Evolutionary conservation across 2,113 vertebrate species (phyloP), one percentile per base, ranked within the genome.

Genomic region (Pampusana beccarii): DNA sequence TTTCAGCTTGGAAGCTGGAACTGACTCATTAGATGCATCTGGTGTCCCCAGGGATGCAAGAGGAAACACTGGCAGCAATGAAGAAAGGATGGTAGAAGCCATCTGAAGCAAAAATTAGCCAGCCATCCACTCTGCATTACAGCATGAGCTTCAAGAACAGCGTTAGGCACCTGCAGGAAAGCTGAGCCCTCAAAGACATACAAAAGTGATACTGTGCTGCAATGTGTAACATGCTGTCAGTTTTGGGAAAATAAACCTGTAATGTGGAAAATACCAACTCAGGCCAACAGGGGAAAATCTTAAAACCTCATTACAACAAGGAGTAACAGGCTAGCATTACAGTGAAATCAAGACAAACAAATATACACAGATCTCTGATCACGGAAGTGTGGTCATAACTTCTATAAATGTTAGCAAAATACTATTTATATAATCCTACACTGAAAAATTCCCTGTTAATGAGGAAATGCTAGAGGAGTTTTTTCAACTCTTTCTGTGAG

Each of bases 21-120:
- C 75, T 64, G 88, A 94, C 62, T 94, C 84, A 80, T 88, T 86
- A n/a, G 58, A 94, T 90, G 79, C 95, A 96, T 95, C 93, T 96
- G 91, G 72, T 9, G 23, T 97, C 95, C 70, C 90, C 57, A 58
- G 80, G 71, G 94, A 95, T 91, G 85, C 61, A 81, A 85, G 71
- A 67, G 72, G 86, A 96, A 94, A 81, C 80, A 80, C 88, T 96
- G 91, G 85, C 87, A 95, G 89, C 61, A 81, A 46, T 66, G 75
- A 86, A 86, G 67, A 92, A 89, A 90, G 86, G 87, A 67, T 93
- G 72, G 92, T 69, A 95, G 96, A 92, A 94, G 57, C 74, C 53
- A 66, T 94, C 28, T 85, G 88, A 97, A 90, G 65, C 65, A 95
- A 58, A 86, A 88, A 50, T 67, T 79, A 88, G 69, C 51, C 72